Evolutionary conservation across 2,113 vertebrate species (phyloP).

Genomic region (Cottus gobio): DNA sequence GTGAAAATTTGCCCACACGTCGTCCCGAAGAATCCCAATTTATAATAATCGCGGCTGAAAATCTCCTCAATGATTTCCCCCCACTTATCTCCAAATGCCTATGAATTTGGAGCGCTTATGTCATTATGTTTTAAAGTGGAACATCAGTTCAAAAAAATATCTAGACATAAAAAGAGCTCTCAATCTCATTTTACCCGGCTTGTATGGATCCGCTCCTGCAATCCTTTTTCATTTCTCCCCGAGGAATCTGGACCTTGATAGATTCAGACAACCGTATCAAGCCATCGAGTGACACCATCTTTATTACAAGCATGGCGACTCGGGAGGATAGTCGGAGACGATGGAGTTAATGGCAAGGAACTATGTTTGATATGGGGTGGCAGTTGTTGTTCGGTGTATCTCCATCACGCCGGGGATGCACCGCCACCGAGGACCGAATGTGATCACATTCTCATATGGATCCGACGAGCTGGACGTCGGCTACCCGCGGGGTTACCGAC

Average conservation of each 20-base stretch:
- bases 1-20: constrained; percentile 38
- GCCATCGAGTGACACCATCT: constrained; percentile 66
- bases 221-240: constrained; percentile 56
- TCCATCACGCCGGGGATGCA: constrained; percentile 23
- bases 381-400: constrained; percentile 46
- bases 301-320: constrained; percentile 68
- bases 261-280: constrained; percentile 70
- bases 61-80: constrained; percentile 61
- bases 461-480: not conserved
- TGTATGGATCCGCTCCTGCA: constrained; percentile 54
- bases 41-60: constrained; percentile 62
- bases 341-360: constrained; percentile 51
- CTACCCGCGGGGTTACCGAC: not conserved
- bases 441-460: not conserved
- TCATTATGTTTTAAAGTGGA: constrained; percentile 65
- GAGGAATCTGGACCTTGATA: constrained; percentile 69
- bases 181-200: constrained; percentile 47
- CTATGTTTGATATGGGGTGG: constrained; percentile 48
- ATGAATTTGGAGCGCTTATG: constrained; percentile 53
- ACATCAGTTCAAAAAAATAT: constrained; percentile 52
- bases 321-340: constrained; percentile 24
- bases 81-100: constrained; percentile 63
- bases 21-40: constrained; percentile 56
- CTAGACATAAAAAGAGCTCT: constrained; percentile 51
- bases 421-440: not conserved